Evolutionary conservation across 2,113 vertebrate genomes (phyloP).

Genomic region (Eublepharis macularius): DNA sequence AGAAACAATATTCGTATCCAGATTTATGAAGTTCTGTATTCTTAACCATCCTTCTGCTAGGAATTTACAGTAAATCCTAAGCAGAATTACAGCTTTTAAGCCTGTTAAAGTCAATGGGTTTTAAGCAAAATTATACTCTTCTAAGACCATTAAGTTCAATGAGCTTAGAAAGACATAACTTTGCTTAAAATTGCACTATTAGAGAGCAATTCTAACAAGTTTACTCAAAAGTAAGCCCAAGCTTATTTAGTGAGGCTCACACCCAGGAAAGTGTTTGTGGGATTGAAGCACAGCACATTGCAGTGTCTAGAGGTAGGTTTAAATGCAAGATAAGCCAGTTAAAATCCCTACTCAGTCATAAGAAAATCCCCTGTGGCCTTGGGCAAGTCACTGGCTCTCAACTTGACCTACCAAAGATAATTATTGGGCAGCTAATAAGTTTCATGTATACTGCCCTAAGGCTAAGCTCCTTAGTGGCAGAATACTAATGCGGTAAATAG

Average conservation of each 20-base stretch:
- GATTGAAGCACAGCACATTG: neutral
- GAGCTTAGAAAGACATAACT: no score
- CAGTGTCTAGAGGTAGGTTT: neutral
- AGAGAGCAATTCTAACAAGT: no score
- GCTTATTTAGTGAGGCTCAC: no score
- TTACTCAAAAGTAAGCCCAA: no score
- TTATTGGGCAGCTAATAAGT: neutral
- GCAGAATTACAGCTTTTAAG: no score
- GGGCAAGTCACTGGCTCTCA: neutral
- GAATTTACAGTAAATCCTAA: no score
- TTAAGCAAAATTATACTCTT: no score
- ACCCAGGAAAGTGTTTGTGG: neutral
- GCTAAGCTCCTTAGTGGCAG: neutral
- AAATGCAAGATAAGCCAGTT: neutral
- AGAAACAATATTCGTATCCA: conserved; percentile 9
- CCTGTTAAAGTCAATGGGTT: no score
- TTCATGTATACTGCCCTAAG: neutral
- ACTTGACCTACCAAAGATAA: neutral
- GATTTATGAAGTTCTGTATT: conserved; percentile 4
- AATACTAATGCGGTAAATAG: neutral
- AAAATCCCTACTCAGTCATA: neutral
- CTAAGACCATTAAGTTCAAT: no score
- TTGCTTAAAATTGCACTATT: no score
- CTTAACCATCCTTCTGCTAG: neutral
- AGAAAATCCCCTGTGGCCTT: neutral